Conservation (phyloP, 2,888 invertebrate genomes). For the Ochropacha duplaris region DNA sequence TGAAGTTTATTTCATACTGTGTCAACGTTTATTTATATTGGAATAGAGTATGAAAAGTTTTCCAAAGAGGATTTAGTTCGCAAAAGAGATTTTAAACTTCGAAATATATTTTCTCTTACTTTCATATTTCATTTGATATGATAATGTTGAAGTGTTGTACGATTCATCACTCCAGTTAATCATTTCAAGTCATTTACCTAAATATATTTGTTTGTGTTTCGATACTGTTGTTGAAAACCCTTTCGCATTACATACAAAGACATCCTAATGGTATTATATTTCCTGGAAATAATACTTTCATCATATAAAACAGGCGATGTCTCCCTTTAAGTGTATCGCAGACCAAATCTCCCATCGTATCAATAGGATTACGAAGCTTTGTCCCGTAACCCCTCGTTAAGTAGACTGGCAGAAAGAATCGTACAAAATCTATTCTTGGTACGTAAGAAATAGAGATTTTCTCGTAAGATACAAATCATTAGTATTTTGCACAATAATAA, state of each 20-base stretch:
- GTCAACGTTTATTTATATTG: slow-evolving; percentile 1
- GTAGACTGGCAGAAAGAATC: slow-evolving; percentile 23
- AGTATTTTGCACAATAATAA: slow-evolving; percentile 11
- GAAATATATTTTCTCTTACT: neutral
- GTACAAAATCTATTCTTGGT: slow-evolving; percentile 11
- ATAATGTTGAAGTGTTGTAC: too few relatives aligned
- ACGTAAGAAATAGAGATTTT: slow-evolving; percentile 10
- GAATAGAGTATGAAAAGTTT: neutral
- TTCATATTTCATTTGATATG: neutral
- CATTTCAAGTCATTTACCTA: too few relatives aligned
- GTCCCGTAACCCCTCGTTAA: slow-evolving; percentile 32
- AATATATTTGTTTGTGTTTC: too few relatives aligned
- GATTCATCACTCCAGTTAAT: too few relatives aligned
- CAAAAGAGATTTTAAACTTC: neutral
- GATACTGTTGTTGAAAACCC: neutral
- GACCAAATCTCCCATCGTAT: slow-evolving; percentile 23
- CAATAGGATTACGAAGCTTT: slow-evolving; percentile 33
- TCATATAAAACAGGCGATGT: slow-evolving; percentile 13
- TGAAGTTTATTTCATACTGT: neutral
- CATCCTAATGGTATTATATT: neutral
- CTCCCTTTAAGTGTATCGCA: slow-evolving; percentile 30
- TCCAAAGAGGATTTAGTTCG: neutral
- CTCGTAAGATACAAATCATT: slow-evolving; percentile 20
- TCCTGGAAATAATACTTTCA: neutral
- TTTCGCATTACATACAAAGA: neutral